Base-by-base conservation (phyloP, 1,140 invertebrate genomes). In the Hypsibius dujardini region DNA sequence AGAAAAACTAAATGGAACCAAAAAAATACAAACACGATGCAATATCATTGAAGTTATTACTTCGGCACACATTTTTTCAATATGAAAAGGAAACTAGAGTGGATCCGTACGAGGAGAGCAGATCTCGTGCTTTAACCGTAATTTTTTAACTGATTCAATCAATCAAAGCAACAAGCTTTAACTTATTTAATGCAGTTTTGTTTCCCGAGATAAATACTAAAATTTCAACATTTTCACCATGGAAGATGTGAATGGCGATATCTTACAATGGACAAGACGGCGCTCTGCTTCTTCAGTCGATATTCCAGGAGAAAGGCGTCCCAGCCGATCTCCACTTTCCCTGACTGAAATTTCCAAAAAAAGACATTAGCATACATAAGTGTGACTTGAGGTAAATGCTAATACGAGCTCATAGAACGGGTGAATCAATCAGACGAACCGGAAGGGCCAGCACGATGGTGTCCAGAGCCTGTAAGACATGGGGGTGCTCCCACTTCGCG, bases 291-390 rank as follows among this genome's bases (percentile, higher is more conserved):
- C 50, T 56, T 56, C n/a, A 56, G 7, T 7, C 50, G 50, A 45
- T 67, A 67, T 45, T 67, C 62, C 42, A 67, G 42, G 7, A 45
- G 45, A 42, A 67, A 67, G 3, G 62, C 62, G 42, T 67, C 62
- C 62, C 62, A 67, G 42, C 62, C 62, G 42, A 67, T 67, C n/a
- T 56, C 50, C 50, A 12, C 7, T 7, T 56, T n/a, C 7, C 50
- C 50, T 12, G n/a, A 7, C 50, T 56, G n/a, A 56, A 56, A 56
- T 12, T 56, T 7, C 50, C 7, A 12, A 56, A 56, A 56, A 12
- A 7, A 56, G 50, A 56, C 7, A 12, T 7, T 56, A n/a, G 7
- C n/a, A 56, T 56, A 7, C 50, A 28, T 28, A 28, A 28, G 28
- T 28, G 28, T 28, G 28, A 28, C 28, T 28, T 28, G 0, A 28